Base-by-base conservation (phyloP, 2,797 vertebrate genomes). In the Odontamblyopus rebecca region DNA sequence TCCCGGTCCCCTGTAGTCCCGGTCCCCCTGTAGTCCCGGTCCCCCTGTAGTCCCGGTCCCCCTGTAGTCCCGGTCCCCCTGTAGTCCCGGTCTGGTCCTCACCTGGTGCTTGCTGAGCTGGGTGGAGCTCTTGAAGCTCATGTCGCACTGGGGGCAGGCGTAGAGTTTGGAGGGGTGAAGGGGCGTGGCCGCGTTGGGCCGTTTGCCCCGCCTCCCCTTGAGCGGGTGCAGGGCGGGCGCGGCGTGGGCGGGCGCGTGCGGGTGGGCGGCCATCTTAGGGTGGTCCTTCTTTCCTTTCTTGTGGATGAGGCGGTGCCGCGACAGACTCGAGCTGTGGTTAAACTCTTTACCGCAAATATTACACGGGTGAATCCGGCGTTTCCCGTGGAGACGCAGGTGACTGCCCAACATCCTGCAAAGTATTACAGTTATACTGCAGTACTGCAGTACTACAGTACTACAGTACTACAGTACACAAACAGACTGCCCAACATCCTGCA, bases 291-390 rank as follows among this genome's bases (percentile, higher is more conserved):
- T 88, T 0, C 89, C 92, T 61, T 92, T 92, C 83, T 94, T 94
- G 80, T 94, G 93, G 78, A 94, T 90, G 68, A 94, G 90, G 62
- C 92, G 87, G 68, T 94, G 93, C n/a, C 93, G 90, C 0, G 92
- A 94, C 68, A 94, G 81, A 70, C 93, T 94, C 51, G 93, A 94
- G 80, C 92, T 94, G 84, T 94, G 93, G 81, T 93, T 94, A 72
- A 94, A 94, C 80, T 90, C 91, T 78, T 94, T 94, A 7, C 93
- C 93, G 0, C 93, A 94, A 74, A 93, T 89, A 84, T 92, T 93
- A 65, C 93, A 93, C 29, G 89, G 91, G 69, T 93, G 93, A 61
- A 93, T 91, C 56, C 93, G 83, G 51, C 92, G 81, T 83, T 93
- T 92, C 59, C 93, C 92, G 7, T 93, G 93, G 32, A 92, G 89